Percentiles rank a stretch among this genome's conserved stretches.
Evolutionary conservation across 2,113 vertebrate genomes (phyloP).

Genomic region (Mirza zaza): DNA sequence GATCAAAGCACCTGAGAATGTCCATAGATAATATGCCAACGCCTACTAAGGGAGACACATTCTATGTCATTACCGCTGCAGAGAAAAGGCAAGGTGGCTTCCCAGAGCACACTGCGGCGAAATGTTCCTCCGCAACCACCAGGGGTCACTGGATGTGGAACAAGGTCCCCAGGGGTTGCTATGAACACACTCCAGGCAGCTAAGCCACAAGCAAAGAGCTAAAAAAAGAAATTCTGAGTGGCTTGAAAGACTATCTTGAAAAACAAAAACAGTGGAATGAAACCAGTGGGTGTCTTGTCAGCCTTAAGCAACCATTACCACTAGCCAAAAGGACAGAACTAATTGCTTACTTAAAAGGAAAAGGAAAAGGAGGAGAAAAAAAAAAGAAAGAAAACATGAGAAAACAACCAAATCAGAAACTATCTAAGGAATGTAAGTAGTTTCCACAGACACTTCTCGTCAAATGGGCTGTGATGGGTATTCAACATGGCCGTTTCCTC

Average conservation of each 20-base stretch:
- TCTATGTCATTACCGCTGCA: not conserved
- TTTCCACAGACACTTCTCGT: conserved; percentile 79
- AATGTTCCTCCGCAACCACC: conserved; percentile 41
- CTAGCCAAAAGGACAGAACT: conserved; percentile 78
- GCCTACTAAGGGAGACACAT: not conserved
- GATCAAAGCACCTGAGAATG: conserved; percentile 50
- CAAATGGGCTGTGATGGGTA: conserved; percentile 65
- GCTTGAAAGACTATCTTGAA: conserved; percentile 82
- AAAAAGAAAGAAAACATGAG: not conserved
- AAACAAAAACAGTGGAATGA: conserved; percentile 85
- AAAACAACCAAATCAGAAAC: conserved; percentile 77
- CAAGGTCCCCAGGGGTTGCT: conserved; percentile 51
- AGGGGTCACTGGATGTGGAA: conserved; percentile 70
- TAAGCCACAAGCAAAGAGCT: conserved; percentile 77
- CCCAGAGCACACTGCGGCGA: conserved; percentile 1
- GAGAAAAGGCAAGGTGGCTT: conserved; percentile 54
- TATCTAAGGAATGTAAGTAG: conserved; percentile 80
- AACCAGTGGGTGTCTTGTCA: conserved; percentile 82
- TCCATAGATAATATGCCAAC: not conserved
- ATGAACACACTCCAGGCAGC: conserved; percentile 75
- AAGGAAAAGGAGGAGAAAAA: not conserved
- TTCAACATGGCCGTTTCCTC: conserved; percentile 65
- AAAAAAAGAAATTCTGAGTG: conserved; percentile 82
- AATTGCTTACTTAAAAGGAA: conserved; percentile 78
- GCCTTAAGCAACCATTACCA: conserved; percentile 76